phyloP scores from a whole-genome alignment of 2,888 invertebrate species.

The Ptilodon capucinus region DNA sequence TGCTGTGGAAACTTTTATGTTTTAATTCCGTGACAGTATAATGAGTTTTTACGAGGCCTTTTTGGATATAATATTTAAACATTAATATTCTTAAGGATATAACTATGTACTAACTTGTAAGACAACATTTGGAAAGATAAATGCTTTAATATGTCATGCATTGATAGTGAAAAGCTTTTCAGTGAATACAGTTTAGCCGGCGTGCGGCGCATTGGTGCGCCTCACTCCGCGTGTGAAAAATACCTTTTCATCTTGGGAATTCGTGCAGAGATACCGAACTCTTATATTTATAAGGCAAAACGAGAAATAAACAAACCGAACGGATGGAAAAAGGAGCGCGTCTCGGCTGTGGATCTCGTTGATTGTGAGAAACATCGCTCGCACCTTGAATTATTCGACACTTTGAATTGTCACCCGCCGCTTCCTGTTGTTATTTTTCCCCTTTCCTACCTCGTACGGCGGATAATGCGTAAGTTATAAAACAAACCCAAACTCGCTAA shows the following conservation, averaged over 20 bases:
- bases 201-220: slow-evolving; percentile 43
- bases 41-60: neutral
- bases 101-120: too few species aligned
- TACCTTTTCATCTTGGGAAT: slow-evolving; percentile 78
- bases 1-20: neutral
- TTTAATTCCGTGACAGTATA: neutral
- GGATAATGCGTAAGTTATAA: slow-evolving; percentile 54
- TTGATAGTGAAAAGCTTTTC: slow-evolving; percentile 54
- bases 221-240: slow-evolving; percentile 67
- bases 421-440: slow-evolving; percentile 60
- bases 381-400: slow-evolving; percentile 78
- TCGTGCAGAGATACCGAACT: slow-evolving; percentile 72
- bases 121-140: slow-evolving; percentile 18
- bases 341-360: slow-evolving; percentile 70
- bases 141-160: slow-evolving; percentile 38
- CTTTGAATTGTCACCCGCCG: slow-evolving; percentile 68
- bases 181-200: slow-evolving; percentile 51
- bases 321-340: slow-evolving; percentile 63
- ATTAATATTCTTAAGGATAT: too few species aligned
- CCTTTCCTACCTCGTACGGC: slow-evolving; percentile 42
- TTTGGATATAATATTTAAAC: too few species aligned
- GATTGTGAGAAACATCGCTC: slow-evolving; percentile 75
- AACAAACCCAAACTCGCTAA: slow-evolving; percentile 53
- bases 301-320: slow-evolving; percentile 75
- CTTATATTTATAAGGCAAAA: slow-evolving; percentile 77